Evolutionary conservation across 92 coral and sea anemone genomes (phyloP).

Genomic region (Bergia sp.): DNA sequence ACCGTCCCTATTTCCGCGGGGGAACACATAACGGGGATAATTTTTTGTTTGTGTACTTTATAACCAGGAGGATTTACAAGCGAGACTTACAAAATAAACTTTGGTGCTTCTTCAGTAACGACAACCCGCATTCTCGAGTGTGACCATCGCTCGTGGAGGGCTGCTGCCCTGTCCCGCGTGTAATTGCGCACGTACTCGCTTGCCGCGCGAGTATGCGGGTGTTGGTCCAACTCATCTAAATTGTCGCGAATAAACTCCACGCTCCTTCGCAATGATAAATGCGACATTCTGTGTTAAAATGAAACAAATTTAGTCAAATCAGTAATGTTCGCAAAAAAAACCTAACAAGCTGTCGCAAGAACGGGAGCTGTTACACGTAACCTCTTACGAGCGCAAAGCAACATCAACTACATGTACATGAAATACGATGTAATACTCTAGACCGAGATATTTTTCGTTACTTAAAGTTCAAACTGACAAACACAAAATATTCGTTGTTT

Average conservation of each 20-base stretch:
- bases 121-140: slow-evolving; percentile 22
- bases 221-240: slow-evolving; percentile 30
- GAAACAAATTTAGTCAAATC: background rate
- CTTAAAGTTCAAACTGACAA: too few species aligned
- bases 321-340: background rate
- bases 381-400: too few species aligned
- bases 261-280: slow-evolving; percentile 28
- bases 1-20: too few species aligned
- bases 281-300: background rate
- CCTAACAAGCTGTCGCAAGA: too few species aligned
- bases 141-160: slow-evolving; percentile 16
- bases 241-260: slow-evolving; percentile 17
- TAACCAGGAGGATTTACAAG: too few species aligned
- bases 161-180: slow-evolving; percentile 32
- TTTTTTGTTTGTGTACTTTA: too few species aligned
- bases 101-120: slow-evolving; percentile 36
- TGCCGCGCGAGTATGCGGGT: slow-evolving; percentile 40
- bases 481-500: too few species aligned
- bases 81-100: slow-evolving; percentile 27
- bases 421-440: too few species aligned
- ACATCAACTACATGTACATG: too few species aligned
- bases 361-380: too few species aligned
- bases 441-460: too few species aligned
- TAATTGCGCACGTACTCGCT: slow-evolving; percentile 23
- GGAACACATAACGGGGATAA: too few species aligned